phyloP scores from a whole-genome alignment of 2,888 invertebrate species.

The Epinotia ramella region DNA sequence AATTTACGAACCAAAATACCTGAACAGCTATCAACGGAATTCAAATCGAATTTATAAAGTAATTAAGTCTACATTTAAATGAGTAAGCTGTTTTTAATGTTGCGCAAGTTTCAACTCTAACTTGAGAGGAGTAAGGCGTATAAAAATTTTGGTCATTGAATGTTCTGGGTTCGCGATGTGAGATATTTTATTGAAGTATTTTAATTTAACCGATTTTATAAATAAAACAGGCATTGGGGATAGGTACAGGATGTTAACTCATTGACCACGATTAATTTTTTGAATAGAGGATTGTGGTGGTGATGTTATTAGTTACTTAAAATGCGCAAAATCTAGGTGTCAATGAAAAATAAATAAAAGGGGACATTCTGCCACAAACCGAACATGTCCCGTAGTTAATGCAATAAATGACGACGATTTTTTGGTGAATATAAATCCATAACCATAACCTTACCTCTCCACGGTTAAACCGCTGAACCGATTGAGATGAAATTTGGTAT shows the following conservation, averaged over 20 bases:
- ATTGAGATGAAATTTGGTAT: too few relatives aligned
- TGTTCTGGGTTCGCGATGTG: neutral
- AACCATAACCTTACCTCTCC: too few relatives aligned
- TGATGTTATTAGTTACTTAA: too few relatives aligned
- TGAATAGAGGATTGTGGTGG: neutral
- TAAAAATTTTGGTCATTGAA: neutral
- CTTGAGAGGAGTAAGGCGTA: neutral
- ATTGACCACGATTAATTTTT: neutral
- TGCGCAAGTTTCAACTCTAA: neutral
- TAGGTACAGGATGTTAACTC: neutral
- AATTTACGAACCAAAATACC: conserved; percentile 6
- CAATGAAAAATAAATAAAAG: neutral
- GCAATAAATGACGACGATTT: too few relatives aligned
- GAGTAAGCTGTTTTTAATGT: neutral
- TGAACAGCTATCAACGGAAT: neutral
- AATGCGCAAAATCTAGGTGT: neutral
- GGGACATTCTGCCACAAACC: too few relatives aligned
- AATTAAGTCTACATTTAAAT: conserved; percentile 4
- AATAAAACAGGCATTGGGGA: neutral
- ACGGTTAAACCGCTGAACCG: too few relatives aligned
- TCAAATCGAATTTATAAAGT: neutral
- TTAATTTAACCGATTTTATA: conserved; percentile 17
- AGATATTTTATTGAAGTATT: conserved; percentile 12
- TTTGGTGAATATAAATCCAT: too few relatives aligned
- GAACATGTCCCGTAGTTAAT: too few relatives aligned